phyloP scores from a whole-genome alignment of 2,888 invertebrate genomes.

The Andrena praecox region DNA sequence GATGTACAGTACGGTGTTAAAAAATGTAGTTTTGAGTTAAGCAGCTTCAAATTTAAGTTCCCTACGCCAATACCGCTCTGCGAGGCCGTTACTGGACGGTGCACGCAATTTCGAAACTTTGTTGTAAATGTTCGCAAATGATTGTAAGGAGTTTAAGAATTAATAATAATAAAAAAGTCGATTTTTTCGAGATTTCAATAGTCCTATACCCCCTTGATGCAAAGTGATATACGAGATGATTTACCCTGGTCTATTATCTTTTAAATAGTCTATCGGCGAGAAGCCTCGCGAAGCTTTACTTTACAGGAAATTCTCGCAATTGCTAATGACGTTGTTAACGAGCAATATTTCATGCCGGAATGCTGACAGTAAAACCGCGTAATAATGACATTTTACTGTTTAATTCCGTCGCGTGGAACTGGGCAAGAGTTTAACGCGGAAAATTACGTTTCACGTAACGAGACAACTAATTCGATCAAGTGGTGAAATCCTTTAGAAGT shows the following conservation, averaged over 20 bases:
- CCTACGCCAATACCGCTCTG: too few relatives aligned
- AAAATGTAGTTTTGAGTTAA: too few relatives aligned
- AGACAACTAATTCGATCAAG: conserved; percentile 35
- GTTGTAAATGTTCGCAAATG: too few relatives aligned
- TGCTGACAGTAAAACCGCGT: not conserved
- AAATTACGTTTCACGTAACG: conserved; percentile 25
- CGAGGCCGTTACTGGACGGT: too few relatives aligned
- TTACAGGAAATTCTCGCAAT: not conserved
- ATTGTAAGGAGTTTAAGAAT: too few relatives aligned
- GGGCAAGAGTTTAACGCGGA: conserved; percentile 5
- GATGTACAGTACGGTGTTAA: too few relatives aligned
- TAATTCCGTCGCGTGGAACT: conserved; percentile 6
- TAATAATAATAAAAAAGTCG: too few relatives aligned
- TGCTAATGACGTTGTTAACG: not conserved
- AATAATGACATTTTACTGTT: conserved; percentile 31
- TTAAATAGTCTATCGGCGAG: not conserved
- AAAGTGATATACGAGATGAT: not conserved
- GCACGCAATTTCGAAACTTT: too few relatives aligned
- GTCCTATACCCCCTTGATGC: not conserved
- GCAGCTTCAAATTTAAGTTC: too few relatives aligned
- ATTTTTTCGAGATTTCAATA: too few relatives aligned
- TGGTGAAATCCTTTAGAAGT: conserved; percentile 32
- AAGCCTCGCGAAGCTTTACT: not conserved
- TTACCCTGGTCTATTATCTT: not conserved
- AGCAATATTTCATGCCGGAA: not conserved